A percentile compares a stretch with the other conserved stretches of the same genome.
Conservation (phyloP, 2,888 invertebrate species). For the Tachina lurida region DNA sequence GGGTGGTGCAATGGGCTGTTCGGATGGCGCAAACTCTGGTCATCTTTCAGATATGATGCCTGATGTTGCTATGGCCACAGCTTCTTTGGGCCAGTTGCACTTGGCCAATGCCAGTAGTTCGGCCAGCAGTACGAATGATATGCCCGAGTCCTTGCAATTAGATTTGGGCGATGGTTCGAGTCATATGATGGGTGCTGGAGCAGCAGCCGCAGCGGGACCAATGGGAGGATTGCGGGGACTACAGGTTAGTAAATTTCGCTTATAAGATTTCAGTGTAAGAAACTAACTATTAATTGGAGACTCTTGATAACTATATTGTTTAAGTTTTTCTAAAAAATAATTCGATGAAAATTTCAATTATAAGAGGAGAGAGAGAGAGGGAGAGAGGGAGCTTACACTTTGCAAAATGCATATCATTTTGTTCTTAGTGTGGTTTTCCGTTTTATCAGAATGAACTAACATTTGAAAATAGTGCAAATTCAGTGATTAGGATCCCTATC, state of each 20-base stretch:
- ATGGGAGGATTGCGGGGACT: constrained; percentile 80
- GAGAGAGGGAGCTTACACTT: too few relatives aligned
- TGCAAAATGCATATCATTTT: too few relatives aligned
- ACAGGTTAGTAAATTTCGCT: constrained; percentile 76
- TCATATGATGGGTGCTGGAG: constrained; percentile 83
- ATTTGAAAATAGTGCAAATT: too few relatives aligned
- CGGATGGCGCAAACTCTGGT: constrained; percentile 86
- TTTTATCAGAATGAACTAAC: too few relatives aligned
- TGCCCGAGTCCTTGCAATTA: constrained; percentile 86
- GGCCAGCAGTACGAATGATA: constrained; percentile 77
- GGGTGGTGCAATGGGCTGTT: constrained; percentile 84
- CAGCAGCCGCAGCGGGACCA: constrained; percentile 77
- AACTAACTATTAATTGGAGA: neutral
- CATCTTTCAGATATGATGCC: constrained; percentile 93
- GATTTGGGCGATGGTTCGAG: constrained; percentile 91
- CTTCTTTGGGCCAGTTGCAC: constrained; percentile 88
- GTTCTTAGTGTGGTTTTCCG: too few relatives aligned
- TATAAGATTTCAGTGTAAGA: neutral
- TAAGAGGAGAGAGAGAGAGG: too few relatives aligned
- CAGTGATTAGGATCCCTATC: too few relatives aligned
- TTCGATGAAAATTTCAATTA: too few relatives aligned
- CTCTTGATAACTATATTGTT: too few relatives aligned
- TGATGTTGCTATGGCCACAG: constrained; percentile 96
- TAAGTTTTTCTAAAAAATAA: too few relatives aligned
- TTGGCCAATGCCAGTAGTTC: constrained; percentile 79